Evolutionary conservation across 2,888 invertebrate genomes (phyloP).

Genomic region (Pristionchus japonicus): DNA sequence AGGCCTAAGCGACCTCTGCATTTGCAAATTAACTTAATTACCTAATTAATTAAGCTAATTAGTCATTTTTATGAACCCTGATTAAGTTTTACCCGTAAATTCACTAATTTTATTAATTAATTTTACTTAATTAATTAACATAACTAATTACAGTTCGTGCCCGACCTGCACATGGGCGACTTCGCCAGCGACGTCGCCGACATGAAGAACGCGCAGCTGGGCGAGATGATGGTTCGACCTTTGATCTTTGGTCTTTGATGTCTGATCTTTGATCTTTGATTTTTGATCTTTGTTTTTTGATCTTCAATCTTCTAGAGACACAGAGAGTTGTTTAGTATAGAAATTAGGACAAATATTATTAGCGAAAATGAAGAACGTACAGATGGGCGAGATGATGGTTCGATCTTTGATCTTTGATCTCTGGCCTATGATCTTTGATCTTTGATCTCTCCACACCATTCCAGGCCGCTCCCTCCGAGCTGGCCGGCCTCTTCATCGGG

Average conservation of each 20-base stretch:
- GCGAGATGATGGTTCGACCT: slow-evolving; percentile 57
- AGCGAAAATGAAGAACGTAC: slow-evolving; percentile 94
- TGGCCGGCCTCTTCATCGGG: slow-evolving; percentile 89
- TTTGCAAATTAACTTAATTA: no score
- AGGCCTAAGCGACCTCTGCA: slow-evolving; percentile 85
- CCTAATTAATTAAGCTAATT: no score
- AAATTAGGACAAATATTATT: no score
- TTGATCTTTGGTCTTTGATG: not conserved
- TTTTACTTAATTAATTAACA: not conserved
- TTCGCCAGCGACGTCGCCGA: slow-evolving; percentile 89
- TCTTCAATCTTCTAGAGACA: not conserved
- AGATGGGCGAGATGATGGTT: slow-evolving; percentile 65
- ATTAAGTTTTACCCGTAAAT: no score
- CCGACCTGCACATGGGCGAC: slow-evolving; percentile 90
- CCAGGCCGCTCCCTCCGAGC: slow-evolving; percentile 88
- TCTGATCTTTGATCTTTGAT: not conserved
- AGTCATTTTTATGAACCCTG: no score
- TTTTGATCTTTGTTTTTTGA: not conserved
- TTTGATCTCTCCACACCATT: not conserved
- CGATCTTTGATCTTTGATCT: not conserved
- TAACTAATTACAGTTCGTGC: slow-evolving; percentile 81
- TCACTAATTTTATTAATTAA: slow-evolving; percentile 2
- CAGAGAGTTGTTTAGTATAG: no score
- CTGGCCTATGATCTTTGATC: not conserved
- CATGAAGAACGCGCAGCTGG: slow-evolving; percentile 87